Conservation (phyloP, 2,888 invertebrate species). For the Drosophila tripunctata region DNA sequence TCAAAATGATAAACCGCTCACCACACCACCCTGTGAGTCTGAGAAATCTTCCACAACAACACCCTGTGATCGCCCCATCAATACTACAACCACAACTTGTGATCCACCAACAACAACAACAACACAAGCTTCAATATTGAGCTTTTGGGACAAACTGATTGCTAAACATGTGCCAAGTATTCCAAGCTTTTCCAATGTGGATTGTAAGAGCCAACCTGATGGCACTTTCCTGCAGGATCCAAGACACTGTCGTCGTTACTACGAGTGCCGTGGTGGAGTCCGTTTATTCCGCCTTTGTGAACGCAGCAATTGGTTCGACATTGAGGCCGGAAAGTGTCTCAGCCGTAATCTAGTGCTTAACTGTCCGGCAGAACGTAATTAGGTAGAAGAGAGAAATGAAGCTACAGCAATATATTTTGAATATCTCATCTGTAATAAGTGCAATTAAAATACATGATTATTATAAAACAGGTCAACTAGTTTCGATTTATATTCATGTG, state of each 20-base stretch:
- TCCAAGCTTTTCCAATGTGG: slow-evolving; percentile 25
- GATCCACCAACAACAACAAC: background rate
- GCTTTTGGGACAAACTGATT: background rate
- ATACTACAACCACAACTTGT: slow-evolving; percentile 10
- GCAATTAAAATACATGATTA: background rate
- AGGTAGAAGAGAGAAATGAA: background rate
- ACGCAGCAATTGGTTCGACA: slow-evolving; percentile 56
- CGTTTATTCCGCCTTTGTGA: slow-evolving; percentile 41
- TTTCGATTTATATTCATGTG: background rate
- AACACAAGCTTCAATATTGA: background rate
- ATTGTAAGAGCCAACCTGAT: slow-evolving; percentile 47
- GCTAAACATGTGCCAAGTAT: background rate
- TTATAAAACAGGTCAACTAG: background rate
- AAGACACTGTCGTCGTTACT: slow-evolving; percentile 58
- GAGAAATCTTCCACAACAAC: background rate
- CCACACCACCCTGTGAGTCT: background rate
- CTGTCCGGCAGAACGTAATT: slow-evolving; percentile 51
- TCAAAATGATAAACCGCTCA: background rate
- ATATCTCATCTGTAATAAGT: background rate
- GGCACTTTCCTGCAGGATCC: slow-evolving; percentile 52
- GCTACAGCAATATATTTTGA: background rate
- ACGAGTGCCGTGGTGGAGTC: slow-evolving; percentile 41
- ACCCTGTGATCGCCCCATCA: background rate
- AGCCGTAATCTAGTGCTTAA: slow-evolving; percentile 44
- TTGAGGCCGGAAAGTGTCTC: slow-evolving; percentile 45